Evolutionary conservation across 2,888 invertebrate species (phyloP), one percentile per base, ranked within the genome.

Genomic region (Epirrhoe alternata): DNA sequence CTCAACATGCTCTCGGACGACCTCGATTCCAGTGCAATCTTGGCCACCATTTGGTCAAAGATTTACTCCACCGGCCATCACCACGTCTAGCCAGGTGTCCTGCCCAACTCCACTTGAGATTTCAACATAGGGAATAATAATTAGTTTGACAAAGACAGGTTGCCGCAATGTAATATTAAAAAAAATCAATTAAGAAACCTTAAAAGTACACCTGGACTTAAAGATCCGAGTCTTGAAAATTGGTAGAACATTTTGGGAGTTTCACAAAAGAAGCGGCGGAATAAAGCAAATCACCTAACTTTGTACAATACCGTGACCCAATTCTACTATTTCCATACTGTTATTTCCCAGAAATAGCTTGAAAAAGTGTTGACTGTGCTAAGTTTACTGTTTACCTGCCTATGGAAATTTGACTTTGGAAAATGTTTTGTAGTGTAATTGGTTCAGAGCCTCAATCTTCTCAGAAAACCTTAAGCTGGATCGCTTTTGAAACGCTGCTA

Each of bases 281-380:
- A 67, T 62, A 64, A 64, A 67, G 38, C 49, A 10, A 64, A 61
- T 61, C 47, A 63, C 47, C 38, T 12, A 64, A 67, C 59, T 67
- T 63, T 16, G 59, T 49, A 64, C 64, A 58, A 63, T 54, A 45
- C 58, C 54, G 51, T 35, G 50, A 60, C 55, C 54, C 50, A 58
- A 59, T 66, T 54, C 52, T 33, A 14, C 57, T 31, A 24, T 2
- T 2, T 24, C 35, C 14, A 47, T 45, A 53, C 61, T 60, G 16
- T 42, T 45, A 45, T 61, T 30, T 53, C 49, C 7, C n/a, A 31
- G 50, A 55, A 49, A 61, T 50, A 17, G 53, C n/a, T 45, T 33
- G 45, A 35, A 31, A 60, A 10, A 42, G 14, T 60, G 53, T 53
- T 47, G 14, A 42, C 10, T 60, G 53, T 47, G 31, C 5, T 12